Percentiles rank a stretch among this genome's conserved stretches.
Evolutionary conservation across 2,113 vertebrate species (phyloP).

Genomic region (Paralichthys olivaceus): DNA sequence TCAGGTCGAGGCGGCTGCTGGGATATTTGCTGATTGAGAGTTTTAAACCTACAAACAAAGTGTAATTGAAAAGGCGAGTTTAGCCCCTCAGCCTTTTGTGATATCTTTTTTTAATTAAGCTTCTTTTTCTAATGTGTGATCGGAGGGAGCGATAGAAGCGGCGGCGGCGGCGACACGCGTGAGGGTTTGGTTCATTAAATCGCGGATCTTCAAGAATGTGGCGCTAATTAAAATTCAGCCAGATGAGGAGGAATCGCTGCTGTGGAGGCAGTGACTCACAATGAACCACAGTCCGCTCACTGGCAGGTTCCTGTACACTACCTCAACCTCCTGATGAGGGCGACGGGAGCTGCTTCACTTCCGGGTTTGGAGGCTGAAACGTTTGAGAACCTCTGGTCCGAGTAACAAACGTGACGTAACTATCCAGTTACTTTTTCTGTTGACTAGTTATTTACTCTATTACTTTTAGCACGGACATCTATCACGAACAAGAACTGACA

Average conservation of each 20-base stretch:
- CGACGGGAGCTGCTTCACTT: no score
- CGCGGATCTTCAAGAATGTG: constrained; percentile 68
- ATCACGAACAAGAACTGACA: no score
- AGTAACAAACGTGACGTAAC: no score
- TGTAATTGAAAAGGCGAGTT: constrained; percentile 78
- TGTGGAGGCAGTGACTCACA: not conserved
- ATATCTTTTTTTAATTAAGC: constrained; percentile 84
- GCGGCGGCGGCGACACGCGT: constrained; percentile 34
- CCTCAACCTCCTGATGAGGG: no score
- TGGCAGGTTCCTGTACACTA: no score
- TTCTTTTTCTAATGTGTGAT: constrained; percentile 75
- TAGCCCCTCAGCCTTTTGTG: constrained; percentile 78
- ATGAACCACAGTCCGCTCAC: not conserved
- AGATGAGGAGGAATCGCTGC: constrained; percentile 36
- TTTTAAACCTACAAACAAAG: constrained; percentile 70
- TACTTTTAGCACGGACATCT: no score
- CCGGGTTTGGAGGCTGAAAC: no score
- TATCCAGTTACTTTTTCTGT: no score
- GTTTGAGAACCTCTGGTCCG: no score
- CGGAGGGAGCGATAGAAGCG: constrained; percentile 57
- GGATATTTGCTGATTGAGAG: constrained; percentile 75
- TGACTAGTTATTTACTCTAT: no score
- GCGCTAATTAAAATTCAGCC: constrained; percentile 76
- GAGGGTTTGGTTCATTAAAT: constrained; percentile 78
- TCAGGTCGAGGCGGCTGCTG: constrained; percentile 24